phyloP scores from a whole-genome alignment of 1,140 invertebrate species.

The Trachymyrmex cornetzi region DNA sequence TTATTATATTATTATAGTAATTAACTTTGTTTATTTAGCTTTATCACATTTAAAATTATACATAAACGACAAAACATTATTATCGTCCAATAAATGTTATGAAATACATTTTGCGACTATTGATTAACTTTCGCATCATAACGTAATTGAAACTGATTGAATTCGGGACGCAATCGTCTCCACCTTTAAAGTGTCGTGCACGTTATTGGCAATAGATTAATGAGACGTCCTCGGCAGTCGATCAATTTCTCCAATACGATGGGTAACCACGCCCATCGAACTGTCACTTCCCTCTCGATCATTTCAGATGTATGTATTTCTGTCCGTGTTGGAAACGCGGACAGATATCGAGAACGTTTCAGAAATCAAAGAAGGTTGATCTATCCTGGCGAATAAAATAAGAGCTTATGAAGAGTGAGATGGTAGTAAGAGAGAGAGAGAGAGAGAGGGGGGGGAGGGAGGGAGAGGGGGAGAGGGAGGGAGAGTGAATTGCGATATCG shows the following conservation, averaged over 20 bases:
- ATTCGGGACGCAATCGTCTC: constrained; percentile 34
- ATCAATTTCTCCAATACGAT: constrained; percentile 60
- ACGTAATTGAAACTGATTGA: constrained; percentile 57
- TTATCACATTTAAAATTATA: background rate
- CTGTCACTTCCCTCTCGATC: constrained; percentile 40
- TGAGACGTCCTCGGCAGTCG: constrained; percentile 38
- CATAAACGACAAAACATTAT: background rate
- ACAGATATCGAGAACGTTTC: constrained; percentile 68
- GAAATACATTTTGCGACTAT: constrained; percentile 7
- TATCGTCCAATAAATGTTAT: background rate
- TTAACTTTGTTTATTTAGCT: background rate
- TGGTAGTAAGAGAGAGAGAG: background rate
- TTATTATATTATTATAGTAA: background rate
- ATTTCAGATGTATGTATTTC: constrained; percentile 62
- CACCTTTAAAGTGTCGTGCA: constrained; percentile 40
- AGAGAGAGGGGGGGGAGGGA: background rate
- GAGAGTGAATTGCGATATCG: constrained; percentile 38
- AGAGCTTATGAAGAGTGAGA: background rate
- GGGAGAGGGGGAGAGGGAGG: background rate
- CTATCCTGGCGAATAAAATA: constrained; percentile 53
- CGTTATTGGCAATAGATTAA: constrained; percentile 66
- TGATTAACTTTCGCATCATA: constrained; percentile 33
- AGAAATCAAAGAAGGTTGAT: constrained; percentile 70
- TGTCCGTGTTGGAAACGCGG: constrained; percentile 29
- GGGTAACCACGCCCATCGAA: constrained; percentile 12